A percentile compares a stretch with the other conserved stretches of the same genome.
These are phyloP conservation scores for Brachionus koreanus DNA, from an alignment of 1,140 invertebrate species.

Conservation along the genomic window DNA sequence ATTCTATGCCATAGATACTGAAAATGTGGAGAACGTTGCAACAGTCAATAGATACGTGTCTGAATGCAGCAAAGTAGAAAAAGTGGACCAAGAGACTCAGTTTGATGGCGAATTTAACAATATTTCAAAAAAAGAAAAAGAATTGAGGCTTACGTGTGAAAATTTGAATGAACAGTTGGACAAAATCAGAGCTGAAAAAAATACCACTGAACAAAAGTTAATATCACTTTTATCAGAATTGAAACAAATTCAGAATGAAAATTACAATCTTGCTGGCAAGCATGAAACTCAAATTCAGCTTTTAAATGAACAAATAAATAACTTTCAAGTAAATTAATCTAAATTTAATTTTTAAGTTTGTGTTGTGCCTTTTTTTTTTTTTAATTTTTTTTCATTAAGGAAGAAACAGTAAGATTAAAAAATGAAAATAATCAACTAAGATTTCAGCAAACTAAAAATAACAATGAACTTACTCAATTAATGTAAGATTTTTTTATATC, in stretches of 20 bases:
- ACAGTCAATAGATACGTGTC: neutral
- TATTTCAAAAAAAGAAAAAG: constrained; percentile 23
- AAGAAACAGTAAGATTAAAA: constrained; percentile 3
- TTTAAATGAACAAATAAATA: constrained; percentile 33
- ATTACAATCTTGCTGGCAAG: neutral
- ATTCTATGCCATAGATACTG: constrained; percentile 32
- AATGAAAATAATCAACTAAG: constrained; percentile 37
- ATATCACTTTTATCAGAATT: neutral
- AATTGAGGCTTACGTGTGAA: neutral
- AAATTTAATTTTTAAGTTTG: neutral
- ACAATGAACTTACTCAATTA: constrained; percentile 20
- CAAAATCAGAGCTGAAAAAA: neutral
- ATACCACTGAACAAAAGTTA: neutral
- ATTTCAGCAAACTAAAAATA: constrained; percentile 14
- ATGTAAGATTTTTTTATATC: neutral
- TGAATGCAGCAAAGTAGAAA: neutral
- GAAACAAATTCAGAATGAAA: constrained; percentile 26
- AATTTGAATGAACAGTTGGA: neutral
- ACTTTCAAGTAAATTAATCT: neutral
- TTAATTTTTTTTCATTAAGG: constrained; percentile 7
- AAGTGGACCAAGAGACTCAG: neutral
- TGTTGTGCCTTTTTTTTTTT: neutral
- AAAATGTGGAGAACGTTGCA: neutral
- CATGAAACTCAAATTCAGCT: constrained; percentile 28
- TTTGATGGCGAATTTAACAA: constrained; percentile 2